Evolutionary conservation across 2,797 vertebrate genomes (phyloP).

Genomic region (Gymnoscopelus braueri): DNA sequence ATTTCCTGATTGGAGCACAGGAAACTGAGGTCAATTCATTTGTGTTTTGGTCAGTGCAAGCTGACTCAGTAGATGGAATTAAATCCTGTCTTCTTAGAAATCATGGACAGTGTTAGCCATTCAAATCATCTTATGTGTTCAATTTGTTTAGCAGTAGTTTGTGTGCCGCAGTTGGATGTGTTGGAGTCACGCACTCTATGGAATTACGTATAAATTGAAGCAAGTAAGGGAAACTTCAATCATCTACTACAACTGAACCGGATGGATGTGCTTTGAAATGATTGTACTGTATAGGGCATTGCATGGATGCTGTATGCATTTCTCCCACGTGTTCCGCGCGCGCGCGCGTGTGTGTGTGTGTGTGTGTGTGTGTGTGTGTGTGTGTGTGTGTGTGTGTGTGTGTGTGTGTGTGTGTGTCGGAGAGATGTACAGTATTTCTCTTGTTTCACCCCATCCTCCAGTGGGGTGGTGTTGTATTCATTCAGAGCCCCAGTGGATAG

Average conservation of each 20-base stretch:
- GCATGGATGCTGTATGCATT: background rate
- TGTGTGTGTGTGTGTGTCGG: conserved; percentile 8
- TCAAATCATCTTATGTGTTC: conserved; percentile 36
- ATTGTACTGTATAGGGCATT: no score
- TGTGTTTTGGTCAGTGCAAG: conserved; percentile 2
- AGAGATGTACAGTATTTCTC: conserved; percentile 24
- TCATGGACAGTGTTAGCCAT: conserved; percentile 22
- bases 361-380: conserved; percentile 4
- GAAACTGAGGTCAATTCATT: conserved; percentile 9
- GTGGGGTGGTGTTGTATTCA: conserved; percentile 12
- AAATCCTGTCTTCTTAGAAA: conserved; percentile 43
- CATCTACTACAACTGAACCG: no score
- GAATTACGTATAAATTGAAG: conserved; percentile 3
- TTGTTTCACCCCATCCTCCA: conserved; percentile 40
- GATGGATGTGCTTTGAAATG: background rate
- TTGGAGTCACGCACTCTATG: conserved; percentile 5
- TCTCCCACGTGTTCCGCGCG: background rate
- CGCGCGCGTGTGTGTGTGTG: conserved; percentile 6
- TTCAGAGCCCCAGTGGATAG: conserved; percentile 13
- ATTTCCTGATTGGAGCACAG: background rate
- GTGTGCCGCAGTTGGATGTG: conserved; percentile 38
- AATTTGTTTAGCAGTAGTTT: conserved; percentile 58
- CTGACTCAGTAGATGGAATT: conserved; percentile 37
- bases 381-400: conserved; percentile 22
- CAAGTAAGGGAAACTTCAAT: no score